These are phyloP conservation scores for Clivina fossor DNA, from an alignment of 2,888 invertebrate species.

Conservation along the genomic window DNA sequence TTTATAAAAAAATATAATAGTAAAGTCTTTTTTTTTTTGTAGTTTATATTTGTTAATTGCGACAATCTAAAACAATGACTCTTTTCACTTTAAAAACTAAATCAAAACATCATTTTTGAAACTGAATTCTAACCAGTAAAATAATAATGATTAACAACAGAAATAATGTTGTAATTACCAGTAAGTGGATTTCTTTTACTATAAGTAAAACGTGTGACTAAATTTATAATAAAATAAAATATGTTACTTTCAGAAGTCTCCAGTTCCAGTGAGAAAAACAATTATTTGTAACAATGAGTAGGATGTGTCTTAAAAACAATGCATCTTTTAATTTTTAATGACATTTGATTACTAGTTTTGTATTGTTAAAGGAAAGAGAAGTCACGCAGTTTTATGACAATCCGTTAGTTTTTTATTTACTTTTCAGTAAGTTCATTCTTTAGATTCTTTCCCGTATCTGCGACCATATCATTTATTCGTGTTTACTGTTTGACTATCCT, in stretches of 20 bases:
- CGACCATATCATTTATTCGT: too few species aligned
- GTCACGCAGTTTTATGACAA: too few species aligned
- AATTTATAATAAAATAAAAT: not conserved
- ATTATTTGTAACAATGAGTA: not conserved
- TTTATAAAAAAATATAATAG: too few species aligned
- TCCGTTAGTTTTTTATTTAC: too few species aligned
- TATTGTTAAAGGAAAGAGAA: not conserved
- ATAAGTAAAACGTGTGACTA: not conserved
- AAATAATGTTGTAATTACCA: not conserved
- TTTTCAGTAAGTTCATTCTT: too few species aligned
- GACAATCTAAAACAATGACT: too few species aligned
- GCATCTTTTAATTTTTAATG: not conserved
- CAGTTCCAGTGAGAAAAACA: not conserved
- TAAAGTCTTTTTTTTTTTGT: too few species aligned
- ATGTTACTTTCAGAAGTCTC: not conserved
- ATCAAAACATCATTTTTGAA: too few species aligned
- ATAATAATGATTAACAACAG: not conserved
- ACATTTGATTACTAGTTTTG: not conserved
- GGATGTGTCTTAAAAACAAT: not conserved
- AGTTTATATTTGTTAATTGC: too few species aligned
- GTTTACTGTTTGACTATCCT: too few species aligned
- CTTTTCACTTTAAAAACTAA: too few species aligned
- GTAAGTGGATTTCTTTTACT: not conserved
- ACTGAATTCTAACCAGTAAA: not conserved
- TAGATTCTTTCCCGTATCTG: too few species aligned